These are phyloP conservation scores for Vipera ursinii DNA, from an alignment of 2,797 vertebrate species.

Conservation along the genomic window DNA sequence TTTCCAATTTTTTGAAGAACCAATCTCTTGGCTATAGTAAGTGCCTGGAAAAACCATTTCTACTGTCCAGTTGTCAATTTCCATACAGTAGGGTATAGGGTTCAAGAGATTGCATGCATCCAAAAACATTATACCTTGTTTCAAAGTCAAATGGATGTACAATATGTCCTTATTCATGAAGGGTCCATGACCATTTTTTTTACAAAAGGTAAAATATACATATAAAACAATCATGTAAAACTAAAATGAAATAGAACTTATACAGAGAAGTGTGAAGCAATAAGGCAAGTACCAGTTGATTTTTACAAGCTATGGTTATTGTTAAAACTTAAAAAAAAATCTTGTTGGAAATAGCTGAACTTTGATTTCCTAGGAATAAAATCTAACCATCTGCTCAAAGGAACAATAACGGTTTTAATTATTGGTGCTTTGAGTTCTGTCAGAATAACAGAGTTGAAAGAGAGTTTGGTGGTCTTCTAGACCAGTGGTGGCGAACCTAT, in stretches of 20 bases:
- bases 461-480: neutral
- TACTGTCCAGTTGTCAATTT: neutral
- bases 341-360: neutral
- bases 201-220: neutral
- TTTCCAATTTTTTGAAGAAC: neutral
- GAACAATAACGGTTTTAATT: neutral
- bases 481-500: no score
- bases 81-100: neutral
- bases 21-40: neutral
- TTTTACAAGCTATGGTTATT: neutral
- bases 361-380: neutral
- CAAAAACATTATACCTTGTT: neutral
- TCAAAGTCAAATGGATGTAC: neutral
- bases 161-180: neutral
- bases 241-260: neutral
- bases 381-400: no score
- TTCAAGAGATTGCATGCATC: neutral
- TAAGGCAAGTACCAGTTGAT: neutral
- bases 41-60: neutral
- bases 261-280: neutral
- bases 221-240: neutral
- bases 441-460: neutral
- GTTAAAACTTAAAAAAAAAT: neutral
- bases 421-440: neutral
- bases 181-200: neutral